Evolutionary conservation across 1,140 invertebrate species (phyloP).

Genomic region (Papilio aristodemus): DNA sequence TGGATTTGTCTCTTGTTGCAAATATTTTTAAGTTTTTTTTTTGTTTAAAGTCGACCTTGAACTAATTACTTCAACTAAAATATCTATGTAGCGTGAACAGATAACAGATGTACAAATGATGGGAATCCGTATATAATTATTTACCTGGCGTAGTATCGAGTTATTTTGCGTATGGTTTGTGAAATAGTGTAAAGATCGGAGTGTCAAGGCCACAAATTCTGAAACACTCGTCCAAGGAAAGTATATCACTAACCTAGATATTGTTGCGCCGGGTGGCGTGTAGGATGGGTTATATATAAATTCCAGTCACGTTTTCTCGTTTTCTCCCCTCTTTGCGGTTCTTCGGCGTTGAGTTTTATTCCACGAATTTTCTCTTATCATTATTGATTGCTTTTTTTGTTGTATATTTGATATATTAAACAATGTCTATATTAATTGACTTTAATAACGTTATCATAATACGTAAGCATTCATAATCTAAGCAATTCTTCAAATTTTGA

Average conservation of each 20-base stretch:
- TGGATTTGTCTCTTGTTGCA: too few species aligned
- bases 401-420: too few species aligned
- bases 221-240: slow-evolving; percentile 19
- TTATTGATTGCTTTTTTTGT: neutral
- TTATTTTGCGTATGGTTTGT: neutral
- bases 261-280: slow-evolving; percentile 7
- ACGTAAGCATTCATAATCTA: too few species aligned
- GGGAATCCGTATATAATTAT: neutral
- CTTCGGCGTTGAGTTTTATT: neutral
- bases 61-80: neutral
- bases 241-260: slow-evolving; percentile 31
- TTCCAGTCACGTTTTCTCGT: slow-evolving; percentile 12
- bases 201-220: slow-evolving; percentile 31
- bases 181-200: slow-evolving; percentile 16
- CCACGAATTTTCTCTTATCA: slow-evolving; percentile 15
- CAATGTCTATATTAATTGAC: too few species aligned
- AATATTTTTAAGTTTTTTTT: neutral
- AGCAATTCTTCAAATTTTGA: too few species aligned
- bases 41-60: neutral
- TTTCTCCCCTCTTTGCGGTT: slow-evolving; percentile 8
- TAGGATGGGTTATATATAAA: slow-evolving; percentile 23
- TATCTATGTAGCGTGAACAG: neutral
- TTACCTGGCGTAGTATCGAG: slow-evolving; percentile 3
- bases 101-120: too few species aligned
- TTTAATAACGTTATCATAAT: too few species aligned